Base-by-base conservation (phyloP, 2,113 vertebrate species). In the Lonchura striata region DNA sequence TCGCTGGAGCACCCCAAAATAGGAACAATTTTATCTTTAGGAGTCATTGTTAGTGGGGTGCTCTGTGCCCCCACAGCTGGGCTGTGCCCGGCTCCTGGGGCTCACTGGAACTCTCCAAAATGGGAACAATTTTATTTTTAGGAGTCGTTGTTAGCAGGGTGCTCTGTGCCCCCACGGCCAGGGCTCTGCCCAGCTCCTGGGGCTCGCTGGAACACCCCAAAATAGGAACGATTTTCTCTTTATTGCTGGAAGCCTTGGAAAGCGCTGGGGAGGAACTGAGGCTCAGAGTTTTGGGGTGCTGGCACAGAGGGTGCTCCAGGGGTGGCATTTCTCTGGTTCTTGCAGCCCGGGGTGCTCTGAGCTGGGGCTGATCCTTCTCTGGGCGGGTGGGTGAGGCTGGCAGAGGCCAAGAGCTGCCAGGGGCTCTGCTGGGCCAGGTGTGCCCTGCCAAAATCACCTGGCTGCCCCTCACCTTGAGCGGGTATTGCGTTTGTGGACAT, bases 191-290 rank as follows among this genome's bases (percentile, higher is more conserved):
- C 11, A 1, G 15, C 18, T 25, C 39, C 0, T 3, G 76, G 61
- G 37, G 35, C 33, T 82, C 11, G 0, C 13, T 1, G 17, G 9
- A 50, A 39, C 33, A 7, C 56, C 56, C 56, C 33, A 57, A 35
- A 57, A 15, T 0, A 15, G 60, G 2, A 44, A 9, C 6, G 12
- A 6, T 20, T 63, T 57, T 11, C 27, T 30, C 17, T 35, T 47
- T 16, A 15, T 11, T 5, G 10, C 33, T 66, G 42, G 21, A 52
- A 65, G 41, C 6, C 22, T 37, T 22, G 27, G 21, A 5, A 44
- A 71, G 10, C 4, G 18, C 25, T 54, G 57, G 13, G n/a, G 7
- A 25, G 39, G 64, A 15, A 28, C 3, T 0, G 2, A 2, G 7
- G 49, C 25, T 69, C 12, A 0, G 28, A 1, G 47, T 17, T 60